These are phyloP conservation scores for Equus przewalskii DNA, from an alignment of 2,113 vertebrate genomes.

Conservation along the genomic window DNA sequence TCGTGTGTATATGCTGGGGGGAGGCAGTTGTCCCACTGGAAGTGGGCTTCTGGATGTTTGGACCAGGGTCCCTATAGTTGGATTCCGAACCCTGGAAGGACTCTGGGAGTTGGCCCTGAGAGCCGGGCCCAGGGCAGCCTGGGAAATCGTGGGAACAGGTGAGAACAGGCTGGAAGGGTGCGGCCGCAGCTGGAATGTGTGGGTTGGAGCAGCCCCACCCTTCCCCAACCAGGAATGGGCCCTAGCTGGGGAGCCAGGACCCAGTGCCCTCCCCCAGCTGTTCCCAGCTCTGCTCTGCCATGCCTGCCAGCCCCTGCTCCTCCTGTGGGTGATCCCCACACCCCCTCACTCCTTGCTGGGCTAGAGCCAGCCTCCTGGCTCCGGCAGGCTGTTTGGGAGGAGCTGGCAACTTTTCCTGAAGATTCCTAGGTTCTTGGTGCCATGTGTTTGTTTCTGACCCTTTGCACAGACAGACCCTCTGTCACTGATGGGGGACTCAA, in stretches of 20 bases:
- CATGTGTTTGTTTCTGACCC: neutral
- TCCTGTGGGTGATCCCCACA: rapidly evolving
- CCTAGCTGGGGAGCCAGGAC: neutral
- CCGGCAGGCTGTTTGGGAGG: neutral
- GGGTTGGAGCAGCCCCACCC: neutral
- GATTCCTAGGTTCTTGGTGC: neutral
- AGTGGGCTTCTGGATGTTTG: neutral
- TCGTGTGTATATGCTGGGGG: neutral
- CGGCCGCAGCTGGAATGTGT: slow-evolving; percentile 2
- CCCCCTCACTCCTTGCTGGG: neutral
- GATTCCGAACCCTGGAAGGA: slow-evolving; percentile 53
- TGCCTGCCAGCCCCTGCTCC: neutral
- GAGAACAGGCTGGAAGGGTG: slow-evolving; percentile 60
- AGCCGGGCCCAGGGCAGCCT: neutral
- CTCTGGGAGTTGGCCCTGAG: slow-evolving; percentile 69
- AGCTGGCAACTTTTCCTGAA: neutral
- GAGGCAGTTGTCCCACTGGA: neutral
- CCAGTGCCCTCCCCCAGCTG: rapidly evolving
- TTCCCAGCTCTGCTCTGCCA: neutral
- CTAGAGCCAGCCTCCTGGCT: neutral
- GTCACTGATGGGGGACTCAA: rapidly evolving
- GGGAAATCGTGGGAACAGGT: slow-evolving; percentile 50
- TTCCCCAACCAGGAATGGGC: neutral
- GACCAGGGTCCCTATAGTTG: neutral
- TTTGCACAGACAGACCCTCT: neutral